These are phyloP conservation scores for Hemibagrus guttatus DNA, from an alignment of 2,797 vertebrate species.

Conservation along the genomic window DNA sequence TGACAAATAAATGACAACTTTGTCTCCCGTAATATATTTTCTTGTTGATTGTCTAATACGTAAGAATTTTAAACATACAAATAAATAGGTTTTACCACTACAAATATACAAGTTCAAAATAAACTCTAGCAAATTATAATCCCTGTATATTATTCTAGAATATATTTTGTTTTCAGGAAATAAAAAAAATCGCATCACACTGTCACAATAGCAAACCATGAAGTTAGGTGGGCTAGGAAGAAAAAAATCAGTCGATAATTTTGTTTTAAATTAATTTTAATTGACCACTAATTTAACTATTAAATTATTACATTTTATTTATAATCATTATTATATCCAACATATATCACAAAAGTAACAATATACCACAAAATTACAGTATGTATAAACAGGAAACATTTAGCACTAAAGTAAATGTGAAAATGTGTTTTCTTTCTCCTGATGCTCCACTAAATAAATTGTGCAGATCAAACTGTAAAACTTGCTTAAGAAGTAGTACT, in stretches of 20 bases:
- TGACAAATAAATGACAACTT: background rate
- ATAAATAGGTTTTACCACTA: background rate
- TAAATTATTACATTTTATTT: no score
- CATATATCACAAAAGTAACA: no score
- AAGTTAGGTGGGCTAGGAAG: background rate
- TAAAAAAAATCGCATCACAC: background rate
- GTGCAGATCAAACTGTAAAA: no score
- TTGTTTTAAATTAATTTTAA: background rate
- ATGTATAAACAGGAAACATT: no score
- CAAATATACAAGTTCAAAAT: background rate
- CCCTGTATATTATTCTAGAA: no score
- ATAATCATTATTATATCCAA: no score
- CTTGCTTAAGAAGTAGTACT: no score
- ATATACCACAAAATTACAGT: no score
- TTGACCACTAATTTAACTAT: no score
- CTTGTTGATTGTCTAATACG: background rate
- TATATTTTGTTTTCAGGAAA: background rate
- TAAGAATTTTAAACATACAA: background rate
- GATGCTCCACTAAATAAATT: no score
- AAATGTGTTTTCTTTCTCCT: no score
- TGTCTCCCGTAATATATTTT: background rate
- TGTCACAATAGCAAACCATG: background rate
- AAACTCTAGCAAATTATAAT: background rate
- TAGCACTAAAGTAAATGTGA: no score
- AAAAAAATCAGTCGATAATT: background rate